phyloP scores from a whole-genome alignment of 2,113 vertebrate species.

The Sminthopsis crassicaudata region DNA sequence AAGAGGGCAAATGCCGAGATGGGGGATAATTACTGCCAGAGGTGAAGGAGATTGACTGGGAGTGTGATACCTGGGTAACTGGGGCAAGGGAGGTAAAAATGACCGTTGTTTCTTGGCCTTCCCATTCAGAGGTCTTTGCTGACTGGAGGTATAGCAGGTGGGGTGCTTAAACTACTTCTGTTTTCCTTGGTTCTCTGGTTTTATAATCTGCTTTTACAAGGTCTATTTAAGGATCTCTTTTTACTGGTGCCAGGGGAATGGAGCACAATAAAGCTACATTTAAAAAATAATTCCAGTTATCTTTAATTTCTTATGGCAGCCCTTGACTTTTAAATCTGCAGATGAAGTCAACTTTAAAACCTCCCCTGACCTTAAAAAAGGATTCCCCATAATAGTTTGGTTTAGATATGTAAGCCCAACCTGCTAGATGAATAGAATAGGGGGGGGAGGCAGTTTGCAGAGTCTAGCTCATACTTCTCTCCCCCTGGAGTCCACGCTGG shows the following conservation, averaged over 20 bases:
- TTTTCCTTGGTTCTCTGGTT: constrained; percentile 59
- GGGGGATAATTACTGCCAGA: constrained; percentile 64
- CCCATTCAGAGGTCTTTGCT: neutral
- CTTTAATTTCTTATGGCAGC: constrained; percentile 56
- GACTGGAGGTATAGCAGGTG: constrained; percentile 12
- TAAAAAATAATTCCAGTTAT: constrained; percentile 67
- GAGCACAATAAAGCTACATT: constrained; percentile 63
- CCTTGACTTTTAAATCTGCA: constrained; percentile 49
- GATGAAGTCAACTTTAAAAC: neutral
- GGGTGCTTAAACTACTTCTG: constrained; percentile 37
- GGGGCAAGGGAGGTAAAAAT: constrained; percentile 48
- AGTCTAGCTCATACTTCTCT: neutral
- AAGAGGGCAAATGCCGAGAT: constrained; percentile 51
- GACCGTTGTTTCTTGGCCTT: neutral
- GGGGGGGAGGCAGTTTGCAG: neutral
- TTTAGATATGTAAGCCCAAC: constrained; percentile 22
- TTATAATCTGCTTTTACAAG: constrained; percentile 66
- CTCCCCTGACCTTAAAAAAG: constrained; percentile 25
- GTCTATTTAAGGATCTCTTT: constrained; percentile 59
- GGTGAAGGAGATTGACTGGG: constrained; percentile 61
- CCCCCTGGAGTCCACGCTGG: neutral
- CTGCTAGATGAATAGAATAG: neutral
- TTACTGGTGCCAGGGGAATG: constrained; percentile 43
- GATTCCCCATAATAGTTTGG: constrained; percentile 22
- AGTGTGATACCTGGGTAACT: constrained; percentile 44